Conservation (phyloP, 2,113 vertebrate genomes). For the Tonatia bakeri region DNA sequence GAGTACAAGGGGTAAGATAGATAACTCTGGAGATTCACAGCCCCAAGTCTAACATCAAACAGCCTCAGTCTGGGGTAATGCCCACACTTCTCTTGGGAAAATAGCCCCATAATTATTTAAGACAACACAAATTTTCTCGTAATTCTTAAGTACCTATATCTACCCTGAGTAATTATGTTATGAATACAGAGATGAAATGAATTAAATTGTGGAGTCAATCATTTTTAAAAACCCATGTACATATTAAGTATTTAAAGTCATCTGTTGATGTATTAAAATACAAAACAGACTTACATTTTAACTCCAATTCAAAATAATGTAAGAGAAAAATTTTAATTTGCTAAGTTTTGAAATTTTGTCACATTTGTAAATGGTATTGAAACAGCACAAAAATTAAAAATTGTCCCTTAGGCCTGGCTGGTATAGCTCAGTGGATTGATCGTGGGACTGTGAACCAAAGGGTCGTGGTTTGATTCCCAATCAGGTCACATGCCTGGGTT, state of each 20-base stretch:
- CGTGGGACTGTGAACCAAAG: no score
- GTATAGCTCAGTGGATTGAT: no score
- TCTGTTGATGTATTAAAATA: background rate
- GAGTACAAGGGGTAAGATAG: background rate
- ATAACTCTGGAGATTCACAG: background rate
- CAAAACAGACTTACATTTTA: background rate
- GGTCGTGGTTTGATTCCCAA: no score
- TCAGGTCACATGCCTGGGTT: no score
- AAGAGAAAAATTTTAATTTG: background rate
- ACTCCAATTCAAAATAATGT: background rate
- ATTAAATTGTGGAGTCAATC: background rate
- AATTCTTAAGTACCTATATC: background rate
- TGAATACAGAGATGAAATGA: background rate
- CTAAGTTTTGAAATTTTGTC: background rate
- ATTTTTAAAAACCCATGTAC: background rate
- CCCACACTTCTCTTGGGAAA: background rate
- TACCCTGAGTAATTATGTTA: background rate
- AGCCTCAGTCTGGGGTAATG: no score
- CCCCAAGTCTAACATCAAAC: no score
- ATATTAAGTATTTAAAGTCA: background rate
- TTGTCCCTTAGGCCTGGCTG: background rate
- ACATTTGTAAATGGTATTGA: background rate
- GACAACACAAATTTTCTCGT: background rate
- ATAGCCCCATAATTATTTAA: background rate
- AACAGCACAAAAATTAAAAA: background rate